Percentiles rank a stretch among this genome's conserved stretches.
Evolutionary conservation across 2,113 vertebrate species (phyloP).

Genomic region (Anas platyrhynchos): DNA sequence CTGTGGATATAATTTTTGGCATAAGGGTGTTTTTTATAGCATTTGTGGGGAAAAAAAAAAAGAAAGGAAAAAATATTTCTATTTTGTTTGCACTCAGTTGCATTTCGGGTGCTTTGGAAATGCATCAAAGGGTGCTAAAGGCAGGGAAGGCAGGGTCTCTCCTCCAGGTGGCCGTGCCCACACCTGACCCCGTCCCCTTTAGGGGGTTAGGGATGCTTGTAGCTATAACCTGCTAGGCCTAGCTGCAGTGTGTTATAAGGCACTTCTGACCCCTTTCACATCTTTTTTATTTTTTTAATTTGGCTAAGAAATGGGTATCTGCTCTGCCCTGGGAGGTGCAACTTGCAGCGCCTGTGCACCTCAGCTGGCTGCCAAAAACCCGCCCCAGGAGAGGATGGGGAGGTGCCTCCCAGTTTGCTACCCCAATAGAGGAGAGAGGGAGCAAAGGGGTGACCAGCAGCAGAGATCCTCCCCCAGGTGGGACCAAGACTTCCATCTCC

Average conservation of each 20-base stretch:
- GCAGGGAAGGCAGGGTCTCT: not conserved
- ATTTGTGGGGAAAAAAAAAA: no score
- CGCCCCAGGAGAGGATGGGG: rapidly evolving
- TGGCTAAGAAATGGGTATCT: not conserved
- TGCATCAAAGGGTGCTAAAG: rapidly evolving
- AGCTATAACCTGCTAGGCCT: not conserved
- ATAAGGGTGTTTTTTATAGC: not conserved
- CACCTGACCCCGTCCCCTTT: not conserved
- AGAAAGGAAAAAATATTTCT: not conserved
- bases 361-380: not conserved
- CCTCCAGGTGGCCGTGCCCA: not conserved
- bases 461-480: no score
- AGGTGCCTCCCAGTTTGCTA: not conserved
- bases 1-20: not conserved
- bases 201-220: not conserved
- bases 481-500: not conserved
- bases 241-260: not conserved
- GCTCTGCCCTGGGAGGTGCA: not conserved
- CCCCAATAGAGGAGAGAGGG: not conserved
- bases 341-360: not conserved
- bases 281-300: not conserved
- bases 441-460: not conserved
- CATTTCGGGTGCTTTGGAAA: not conserved
- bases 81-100: not conserved
- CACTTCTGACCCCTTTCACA: not conserved